These are phyloP conservation scores for Oscheius onirici DNA, from an alignment of 2,888 invertebrate species.

Conservation along the genomic window DNA sequence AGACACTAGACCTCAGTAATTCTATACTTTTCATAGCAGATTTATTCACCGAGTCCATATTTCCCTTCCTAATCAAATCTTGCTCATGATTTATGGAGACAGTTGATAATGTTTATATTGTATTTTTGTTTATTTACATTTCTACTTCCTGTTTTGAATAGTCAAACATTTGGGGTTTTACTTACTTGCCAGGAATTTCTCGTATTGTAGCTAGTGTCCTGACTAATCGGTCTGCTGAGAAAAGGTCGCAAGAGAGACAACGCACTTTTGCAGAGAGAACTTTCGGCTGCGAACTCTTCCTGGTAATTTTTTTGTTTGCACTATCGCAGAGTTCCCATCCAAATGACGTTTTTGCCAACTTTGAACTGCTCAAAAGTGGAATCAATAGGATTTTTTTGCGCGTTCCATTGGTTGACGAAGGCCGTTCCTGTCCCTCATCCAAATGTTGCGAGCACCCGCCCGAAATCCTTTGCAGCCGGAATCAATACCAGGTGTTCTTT, in stretches of 20 bases:
- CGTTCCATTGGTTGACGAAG: neutral
- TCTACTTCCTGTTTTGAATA: too few species aligned
- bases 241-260: too few species aligned
- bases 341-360: neutral
- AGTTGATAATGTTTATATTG: neutral
- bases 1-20: neutral
- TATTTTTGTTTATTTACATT: too few species aligned
- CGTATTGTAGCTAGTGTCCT: too few species aligned
- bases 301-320: too few species aligned
- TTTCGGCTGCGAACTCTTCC: too few species aligned
- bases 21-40: neutral
- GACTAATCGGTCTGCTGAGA: too few species aligned
- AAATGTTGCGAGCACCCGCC: neutral
- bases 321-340: neutral
- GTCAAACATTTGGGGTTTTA: too few species aligned
- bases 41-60: too few species aligned
- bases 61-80: neutral
- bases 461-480: neutral
- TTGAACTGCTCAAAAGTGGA: neutral
- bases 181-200: too few species aligned
- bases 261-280: too few species aligned
- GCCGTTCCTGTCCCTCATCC: neutral
- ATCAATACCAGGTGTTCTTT: slow-evolving; percentile 6
- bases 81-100: neutral
- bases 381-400: neutral